Conservation (phyloP, 2,113 vertebrate species). For the Sturnira hondurensis region DNA sequence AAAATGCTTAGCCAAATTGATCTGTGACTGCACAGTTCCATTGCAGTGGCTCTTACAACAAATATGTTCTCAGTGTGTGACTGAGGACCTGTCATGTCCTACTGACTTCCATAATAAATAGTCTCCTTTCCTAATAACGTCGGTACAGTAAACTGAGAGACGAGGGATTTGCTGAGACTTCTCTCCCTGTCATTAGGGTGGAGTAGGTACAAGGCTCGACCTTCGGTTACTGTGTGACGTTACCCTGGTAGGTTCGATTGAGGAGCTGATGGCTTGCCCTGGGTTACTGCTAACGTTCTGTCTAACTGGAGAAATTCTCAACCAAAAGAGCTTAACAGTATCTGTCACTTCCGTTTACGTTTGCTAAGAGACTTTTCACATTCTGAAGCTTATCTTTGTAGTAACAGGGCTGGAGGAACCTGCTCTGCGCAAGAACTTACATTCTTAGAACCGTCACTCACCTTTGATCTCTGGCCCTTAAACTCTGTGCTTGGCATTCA, state of each 20-base stretch:
- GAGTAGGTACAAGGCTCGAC: neutral
- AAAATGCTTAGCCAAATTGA: slow-evolving; percentile 10
- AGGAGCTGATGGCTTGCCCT: neutral
- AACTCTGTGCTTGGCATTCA: neutral
- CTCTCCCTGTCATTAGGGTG: neutral
- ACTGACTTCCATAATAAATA: slow-evolving; percentile 12
- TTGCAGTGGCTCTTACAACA: neutral
- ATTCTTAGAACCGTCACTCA: neutral
- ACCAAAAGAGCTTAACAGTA: neutral
- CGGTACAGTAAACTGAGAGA: neutral
- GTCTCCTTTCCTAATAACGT: slow-evolving; percentile 8
- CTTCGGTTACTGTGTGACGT: neutral
- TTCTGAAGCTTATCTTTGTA: neutral
- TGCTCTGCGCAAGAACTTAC: neutral
- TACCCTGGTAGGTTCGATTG: neutral
- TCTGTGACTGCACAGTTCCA: neutral
- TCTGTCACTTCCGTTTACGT: slow-evolving; percentile 34
- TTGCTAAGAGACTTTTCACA: neutral
- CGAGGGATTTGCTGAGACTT: neutral
- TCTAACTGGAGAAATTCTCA: slow-evolving; percentile 17
- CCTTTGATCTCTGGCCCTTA: neutral
- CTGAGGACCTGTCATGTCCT: neutral
- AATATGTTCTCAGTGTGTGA: slow-evolving; percentile 5
- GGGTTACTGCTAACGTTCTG: neutral
- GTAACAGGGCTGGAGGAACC: neutral